phyloP scores from a whole-genome alignment of 2,888 invertebrate species.

The Cataglyphis albicans region DNA sequence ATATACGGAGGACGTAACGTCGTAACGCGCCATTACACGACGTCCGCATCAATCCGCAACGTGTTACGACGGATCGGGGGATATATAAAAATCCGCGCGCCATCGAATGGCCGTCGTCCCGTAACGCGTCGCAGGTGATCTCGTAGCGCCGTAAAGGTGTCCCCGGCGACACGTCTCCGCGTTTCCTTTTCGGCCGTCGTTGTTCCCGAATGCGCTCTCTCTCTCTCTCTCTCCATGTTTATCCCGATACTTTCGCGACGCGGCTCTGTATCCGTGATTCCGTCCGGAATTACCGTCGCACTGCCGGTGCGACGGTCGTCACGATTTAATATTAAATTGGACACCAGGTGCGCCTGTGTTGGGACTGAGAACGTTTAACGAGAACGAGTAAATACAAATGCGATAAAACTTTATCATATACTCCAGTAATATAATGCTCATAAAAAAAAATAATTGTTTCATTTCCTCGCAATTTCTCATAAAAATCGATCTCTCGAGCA shows the following conservation, averaged over 20 bases:
- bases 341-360: slow-evolving; percentile 5
- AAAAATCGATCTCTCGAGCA: neutral
- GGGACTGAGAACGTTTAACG: slow-evolving; percentile 9
- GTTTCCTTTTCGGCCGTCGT: neutral
- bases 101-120: slow-evolving; percentile 14
- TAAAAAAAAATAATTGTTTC: neutral
- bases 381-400: slow-evolving; percentile 8
- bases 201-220: neutral
- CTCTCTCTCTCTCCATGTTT: slow-evolving; percentile 10
- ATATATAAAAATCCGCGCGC: slow-evolving; percentile 45
- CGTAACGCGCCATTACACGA: slow-evolving; percentile 50
- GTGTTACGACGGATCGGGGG: slow-evolving; percentile 43
- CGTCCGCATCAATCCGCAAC: slow-evolving; percentile 11
- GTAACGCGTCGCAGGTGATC: slow-evolving; percentile 41
- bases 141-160: slow-evolving; percentile 31
- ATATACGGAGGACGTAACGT: slow-evolving; percentile 29
- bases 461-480: neutral
- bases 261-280: neutral
- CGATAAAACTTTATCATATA: slow-evolving; percentile 9
- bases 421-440: too few relatives aligned
- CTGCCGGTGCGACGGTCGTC: neutral
- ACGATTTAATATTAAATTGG: slow-evolving; percentile 38
- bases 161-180: neutral
- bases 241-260: slow-evolving; percentile 24
- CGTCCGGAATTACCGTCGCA: slow-evolving; percentile 6